A percentile compares a stretch with the other conserved stretches of the same genome.
phyloP scores from a whole-genome alignment of 2,113 vertebrate species.

The Oryctolagus cuniculus region DNA sequence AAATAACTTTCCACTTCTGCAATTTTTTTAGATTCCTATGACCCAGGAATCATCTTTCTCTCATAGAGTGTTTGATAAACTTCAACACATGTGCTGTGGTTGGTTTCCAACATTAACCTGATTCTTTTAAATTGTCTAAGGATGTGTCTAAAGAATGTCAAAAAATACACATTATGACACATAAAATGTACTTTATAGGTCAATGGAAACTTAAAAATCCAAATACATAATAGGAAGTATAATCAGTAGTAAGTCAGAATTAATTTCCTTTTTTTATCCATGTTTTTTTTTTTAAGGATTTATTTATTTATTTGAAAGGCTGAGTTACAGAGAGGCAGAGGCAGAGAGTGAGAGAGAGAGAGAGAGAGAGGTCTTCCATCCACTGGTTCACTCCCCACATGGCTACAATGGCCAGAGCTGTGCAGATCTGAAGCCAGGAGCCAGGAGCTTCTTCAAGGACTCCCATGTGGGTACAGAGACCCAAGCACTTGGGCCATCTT shows the following conservation, averaged over 20 bases:
- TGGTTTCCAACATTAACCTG: background rate
- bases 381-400: too few relatives aligned
- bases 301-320: too few relatives aligned
- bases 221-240: background rate
- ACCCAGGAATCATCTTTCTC: conserved; percentile 14
- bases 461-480: too few relatives aligned
- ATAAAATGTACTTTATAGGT: conserved; percentile 55
- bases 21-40: conserved; percentile 51
- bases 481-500: too few relatives aligned
- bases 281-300: background rate
- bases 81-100: background rate
- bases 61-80: conserved; percentile 48
- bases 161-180: conserved; percentile 20
- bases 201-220: conserved; percentile 48
- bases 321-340: too few relatives aligned
- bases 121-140: conserved; percentile 44
- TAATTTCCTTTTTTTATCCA: conserved; percentile 36
- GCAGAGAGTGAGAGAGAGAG: too few relatives aligned
- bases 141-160: background rate
- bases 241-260: conserved; percentile 28
- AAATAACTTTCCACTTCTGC: conserved; percentile 74
- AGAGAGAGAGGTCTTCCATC: too few relatives aligned
- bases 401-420: too few relatives aligned
- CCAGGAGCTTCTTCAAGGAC: too few relatives aligned
- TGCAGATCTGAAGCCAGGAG: too few relatives aligned